Conservation (phyloP, 2,113 vertebrate genomes). For the Thomomys bottae region DNA sequence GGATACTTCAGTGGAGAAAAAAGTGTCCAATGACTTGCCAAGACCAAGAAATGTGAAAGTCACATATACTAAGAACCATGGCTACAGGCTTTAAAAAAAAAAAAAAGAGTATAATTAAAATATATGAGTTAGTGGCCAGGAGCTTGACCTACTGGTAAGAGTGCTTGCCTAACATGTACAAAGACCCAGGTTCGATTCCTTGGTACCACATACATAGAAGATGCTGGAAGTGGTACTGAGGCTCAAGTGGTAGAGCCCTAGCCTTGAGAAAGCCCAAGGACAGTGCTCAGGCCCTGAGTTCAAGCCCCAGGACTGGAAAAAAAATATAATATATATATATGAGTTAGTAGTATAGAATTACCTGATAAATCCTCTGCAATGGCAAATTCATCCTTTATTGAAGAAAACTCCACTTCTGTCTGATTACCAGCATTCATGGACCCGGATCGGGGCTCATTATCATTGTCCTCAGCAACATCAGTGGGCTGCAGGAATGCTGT, state of each 20-base stretch:
- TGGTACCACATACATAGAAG: too few relatives aligned
- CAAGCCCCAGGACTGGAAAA: too few relatives aligned
- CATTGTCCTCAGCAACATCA: conserved; percentile 91
- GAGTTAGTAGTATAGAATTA: conserved; percentile 78
- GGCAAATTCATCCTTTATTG: conserved; percentile 91
- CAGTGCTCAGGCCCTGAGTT: background rate
- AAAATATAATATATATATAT: conserved; percentile 6
- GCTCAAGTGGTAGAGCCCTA: too few relatives aligned
- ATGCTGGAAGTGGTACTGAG: too few relatives aligned
- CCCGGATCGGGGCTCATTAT: conserved; percentile 85
- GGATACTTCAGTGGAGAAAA: background rate
- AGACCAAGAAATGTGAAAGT: background rate
- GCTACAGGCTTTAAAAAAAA: conserved; percentile 1
- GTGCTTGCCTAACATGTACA: too few relatives aligned
- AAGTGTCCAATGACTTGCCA: background rate
- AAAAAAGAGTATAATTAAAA: conserved; percentile 26
- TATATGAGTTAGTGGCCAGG: too few relatives aligned
- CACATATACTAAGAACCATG: background rate
- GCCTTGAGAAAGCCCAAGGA: too few relatives aligned
- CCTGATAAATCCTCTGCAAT: conserved; percentile 92
- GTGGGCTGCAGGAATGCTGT: conserved; percentile 97
- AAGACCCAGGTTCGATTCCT: too few relatives aligned
- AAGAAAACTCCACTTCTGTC: conserved; percentile 91
- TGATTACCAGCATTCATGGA: conserved; percentile 90
- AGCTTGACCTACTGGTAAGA: too few relatives aligned